Evolutionary conservation across 2,888 invertebrate species (phyloP), one percentile per base, ranked within the genome.

Genomic region (Caradrina kadenii): DNA sequence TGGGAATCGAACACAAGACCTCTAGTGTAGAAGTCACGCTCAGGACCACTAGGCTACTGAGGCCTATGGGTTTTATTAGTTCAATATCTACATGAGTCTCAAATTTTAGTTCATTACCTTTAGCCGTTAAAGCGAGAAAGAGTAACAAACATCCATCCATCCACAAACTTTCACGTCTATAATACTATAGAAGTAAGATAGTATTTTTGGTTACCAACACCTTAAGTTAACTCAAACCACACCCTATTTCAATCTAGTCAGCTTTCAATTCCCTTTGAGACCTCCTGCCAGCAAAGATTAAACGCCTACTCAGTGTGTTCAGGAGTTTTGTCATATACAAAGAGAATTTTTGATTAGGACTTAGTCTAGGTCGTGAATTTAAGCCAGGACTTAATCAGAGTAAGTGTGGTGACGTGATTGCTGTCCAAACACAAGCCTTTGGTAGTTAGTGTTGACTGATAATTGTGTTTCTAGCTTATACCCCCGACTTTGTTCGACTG

Each of bases 201-300:
- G n/a, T n/a, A n/a, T n/a, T n/a, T n/a, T n/a, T n/a, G n/a, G n/a
- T n/a, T 8, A 5, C 42, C 4, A 22, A 65, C 52, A 48, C 61
- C 21, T 21, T 26, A n/a, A 48, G 52, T 53, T 67, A 59, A 39
- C 52, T 52, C 21, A 59, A 66, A 26, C 11, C 26, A 55, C 31
- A 45, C 22, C 11, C 31, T 45, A 45, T 45, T 26, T 56, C 42
- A 52, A 65, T 54, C 61, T 19, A 53, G 48, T 39, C 62, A 67
- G 58, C 60, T n/a, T 48, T 56, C 67, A 68, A 77, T 73, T 83
- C 74, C 48, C 78, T 82, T 83, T 82, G 81, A 71, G 35, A 49
- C 13, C 31, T 42, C 13, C 31, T 42, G 26, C 58, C 31, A 35
- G 19, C 52, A 17, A 48, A 73, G 80, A 80, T 83, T 82, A 75